Evolutionary conservation across 2,113 vertebrate genomes (phyloP), one percentile per base, ranked within the genome.

Genomic region (Balaeniceps rex): DNA sequence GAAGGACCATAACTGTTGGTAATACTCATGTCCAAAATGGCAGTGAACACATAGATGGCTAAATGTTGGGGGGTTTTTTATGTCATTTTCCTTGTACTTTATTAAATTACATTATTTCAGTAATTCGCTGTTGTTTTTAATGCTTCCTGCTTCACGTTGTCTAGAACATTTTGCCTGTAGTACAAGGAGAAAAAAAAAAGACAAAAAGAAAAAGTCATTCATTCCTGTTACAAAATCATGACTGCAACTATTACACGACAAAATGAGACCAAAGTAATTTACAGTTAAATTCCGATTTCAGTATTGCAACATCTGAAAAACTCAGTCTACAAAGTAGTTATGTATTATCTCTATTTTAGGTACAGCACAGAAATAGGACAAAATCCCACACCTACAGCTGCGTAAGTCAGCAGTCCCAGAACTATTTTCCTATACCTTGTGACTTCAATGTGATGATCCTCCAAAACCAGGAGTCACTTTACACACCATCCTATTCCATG

Each of bases 91-190:
- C 46, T 95, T 89, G 63, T 83, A 75, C 31, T 77, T 89, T 25
- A 93, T 58, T 91, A 93, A 93, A 75, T 88, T 46, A 88, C 11
- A 91, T 63, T 46, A 66, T 87, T 96, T 96, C 71, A 83, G 54
- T 94, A 96, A 97, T 77, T 80, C 68, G 46, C 13, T 89, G 42
- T 46, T 89, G 68, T 36, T 94, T 97, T 96, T 93, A 92, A 93
- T 82, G 28, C 55, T 84, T 88, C 29, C 19, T 87, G 28, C 31
- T 93, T 93, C 83, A 87, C 36, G 86, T 77, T 94, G 96, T 96
- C 88, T 83, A 18, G 33, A 91, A 77, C 5, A 80, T 61, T 95
- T 83, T 68, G 29, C 44, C 66, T 86, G 54, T 11, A 94, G 49
- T 46, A 55, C 33, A 55, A 55, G 12, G 13, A 51, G 31, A 7